Conservation (phyloP, 2,113 vertebrate genomes). For the Nestor notabilis region DNA sequence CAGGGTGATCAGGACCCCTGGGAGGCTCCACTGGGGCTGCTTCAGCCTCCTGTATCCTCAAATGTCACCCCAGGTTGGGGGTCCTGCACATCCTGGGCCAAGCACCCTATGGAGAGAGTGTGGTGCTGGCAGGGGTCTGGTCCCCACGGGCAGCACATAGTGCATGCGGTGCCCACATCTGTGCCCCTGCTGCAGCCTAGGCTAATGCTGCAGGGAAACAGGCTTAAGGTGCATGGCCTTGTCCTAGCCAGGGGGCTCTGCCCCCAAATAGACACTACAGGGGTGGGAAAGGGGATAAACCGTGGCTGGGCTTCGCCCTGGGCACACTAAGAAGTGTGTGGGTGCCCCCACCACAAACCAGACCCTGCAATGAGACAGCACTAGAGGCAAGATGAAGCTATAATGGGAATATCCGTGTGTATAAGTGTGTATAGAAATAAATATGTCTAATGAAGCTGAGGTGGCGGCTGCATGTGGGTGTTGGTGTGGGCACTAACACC, state of each 20-base stretch:
- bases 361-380: background rate
- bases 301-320: background rate
- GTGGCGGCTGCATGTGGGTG: background rate
- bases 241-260: background rate
- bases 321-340: background rate
- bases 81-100: rapidly evolving
- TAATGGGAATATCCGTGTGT: slow-evolving; percentile 31
- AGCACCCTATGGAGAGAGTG: background rate
- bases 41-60: background rate
- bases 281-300: background rate
- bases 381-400: background rate
- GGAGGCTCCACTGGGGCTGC: background rate
- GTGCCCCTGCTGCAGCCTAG: background rate
- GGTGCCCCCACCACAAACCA: background rate
- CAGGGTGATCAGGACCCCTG: background rate
- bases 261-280: background rate
- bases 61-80: background rate
- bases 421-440: slow-evolving; percentile 75
- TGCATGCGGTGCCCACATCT: background rate
- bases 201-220: background rate
- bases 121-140: background rate
- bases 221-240: background rate
- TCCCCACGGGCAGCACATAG: background rate
- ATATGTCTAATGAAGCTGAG: slow-evolving; percentile 39
- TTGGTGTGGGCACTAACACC: rapidly evolving